Conservation (phyloP, 1,140 invertebrate species). For the Asbolus verrucosus region DNA sequence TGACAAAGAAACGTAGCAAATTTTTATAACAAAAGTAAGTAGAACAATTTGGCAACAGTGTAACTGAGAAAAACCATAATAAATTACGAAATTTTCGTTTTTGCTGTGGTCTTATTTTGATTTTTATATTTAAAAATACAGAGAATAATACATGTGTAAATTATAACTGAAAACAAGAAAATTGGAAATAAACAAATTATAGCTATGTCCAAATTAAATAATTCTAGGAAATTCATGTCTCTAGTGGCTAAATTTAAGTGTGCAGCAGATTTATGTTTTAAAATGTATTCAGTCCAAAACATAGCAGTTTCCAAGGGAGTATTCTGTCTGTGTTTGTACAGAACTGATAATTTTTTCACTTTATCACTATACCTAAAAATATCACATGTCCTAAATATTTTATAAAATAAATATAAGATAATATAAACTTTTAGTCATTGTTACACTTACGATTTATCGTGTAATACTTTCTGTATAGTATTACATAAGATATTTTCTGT, state of each 20-base stretch:
- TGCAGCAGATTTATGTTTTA: conserved; percentile 54
- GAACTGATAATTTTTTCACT: conserved; percentile 42
- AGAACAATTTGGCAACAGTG: too few relatives aligned
- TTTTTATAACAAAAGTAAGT: too few relatives aligned
- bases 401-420: too few relatives aligned
- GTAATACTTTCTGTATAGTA: not conserved
- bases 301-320: conserved; percentile 57
- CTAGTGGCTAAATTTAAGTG: conserved; percentile 34
- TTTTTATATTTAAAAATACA: conserved; percentile 2
- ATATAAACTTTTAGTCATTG: not conserved
- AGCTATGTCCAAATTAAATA: conserved; percentile 13
- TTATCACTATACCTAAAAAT: conserved; percentile 60
- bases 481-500: not conserved
- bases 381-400: not conserved
- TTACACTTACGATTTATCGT: conserved; percentile 14
- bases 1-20: too few relatives aligned
- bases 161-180: not conserved
- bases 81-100: not conserved
- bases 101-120: too few relatives aligned
- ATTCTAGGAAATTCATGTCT: conserved; percentile 26
- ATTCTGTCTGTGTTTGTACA: conserved; percentile 47
- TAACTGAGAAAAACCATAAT: too few relatives aligned
- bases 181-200: not conserved
- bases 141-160: not conserved
- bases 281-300: conserved; percentile 60